Evolutionary conservation across 2,888 invertebrate species (phyloP), one percentile per base, ranked within the genome.

Genomic region (Hedychridium roseum): DNA sequence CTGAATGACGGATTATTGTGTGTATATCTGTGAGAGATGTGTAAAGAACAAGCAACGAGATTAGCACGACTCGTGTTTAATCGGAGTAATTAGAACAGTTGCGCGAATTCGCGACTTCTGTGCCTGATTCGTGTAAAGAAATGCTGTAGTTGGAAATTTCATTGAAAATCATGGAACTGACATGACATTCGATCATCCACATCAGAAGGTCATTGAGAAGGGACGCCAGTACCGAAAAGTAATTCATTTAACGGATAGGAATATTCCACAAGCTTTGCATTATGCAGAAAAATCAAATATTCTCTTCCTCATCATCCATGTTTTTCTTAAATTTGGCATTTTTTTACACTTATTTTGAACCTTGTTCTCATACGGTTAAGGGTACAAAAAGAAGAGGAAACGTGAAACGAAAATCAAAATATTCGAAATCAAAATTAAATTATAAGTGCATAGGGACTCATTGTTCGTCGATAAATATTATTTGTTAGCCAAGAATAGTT

Each of bases 391-490:
- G 36, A 39, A 7, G 37, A 21, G 54, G 30, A 21, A 26, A 35
- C 5, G 5, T 30, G 14, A 37, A 28, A 32, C 42, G 42, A 57
- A 32, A 70, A 70, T 70, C 70, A 74, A 74, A 72, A 72, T 59
- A 64, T 66, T 60, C 44, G 68, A 64, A 74, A 74, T 74, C 74
- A 74, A 74, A 74, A 73, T 73, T 73, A 74, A 62, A 52, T 42
- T 57, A 58, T 73, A 73, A 74, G 74, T 64, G 64, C 63, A 63
- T 66, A 66, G 64, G 57, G 40, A 66, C 59, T 60, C 60, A 58
- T 60, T 68, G 64, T 71, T 70, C 65, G 66, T 69, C 70, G 66
- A 66, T 68, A 60, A 65, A 61, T 65, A 66, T 70, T 70, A 68
- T 70, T 70, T 66, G 64, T 70, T 70, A 66, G 68, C 61, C 54